Base-by-base conservation (phyloP, 2,113 vertebrate genomes). In the Tragelaphus buxtoni region DNA sequence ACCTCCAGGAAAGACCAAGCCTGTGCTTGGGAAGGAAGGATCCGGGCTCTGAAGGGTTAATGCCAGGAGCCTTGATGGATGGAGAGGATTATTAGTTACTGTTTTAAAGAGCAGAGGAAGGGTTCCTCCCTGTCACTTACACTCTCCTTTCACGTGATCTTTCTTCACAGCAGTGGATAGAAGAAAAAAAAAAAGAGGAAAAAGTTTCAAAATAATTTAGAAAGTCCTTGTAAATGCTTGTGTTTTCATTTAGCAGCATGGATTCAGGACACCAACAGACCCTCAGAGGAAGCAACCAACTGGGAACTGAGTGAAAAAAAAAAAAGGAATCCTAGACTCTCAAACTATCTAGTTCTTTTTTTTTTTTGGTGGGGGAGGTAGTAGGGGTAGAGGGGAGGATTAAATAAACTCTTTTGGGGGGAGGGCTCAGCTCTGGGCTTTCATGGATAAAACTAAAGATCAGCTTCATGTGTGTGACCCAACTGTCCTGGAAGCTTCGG, bases 221-320 rank as follows among this genome's bases (percentile, higher is more conserved):
- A 80, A 90, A 88, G 81, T 94, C 53, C 77, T 96, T 60, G 30
- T 90, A 83, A 90, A 90, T 0, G 32, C 89, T 85, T 65, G 61
- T 88, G 97, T 94, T 97, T 95, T 94, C 92, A 79, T 90, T 96
- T 94, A 90, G 51, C 88, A 77, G 95, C 91, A 32, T 18, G 47
- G 93, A 84, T 93, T 39, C 28, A 30, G 58, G 77, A n/a, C 51
- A 87, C 72, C 77, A 80, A 80, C 74, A 90, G 94, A 65, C 45
- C 94, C 72, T 95, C 9, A 47, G 83, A 63, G 81, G 83, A 39
- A 53, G 69, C 39, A 63, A 92, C 72, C 91, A 84, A 89, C 12
- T n/a, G 96, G 65, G 82, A 60, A 87, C 18, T 28, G 79, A 89
- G 83, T 93, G 82, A 63, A 28, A 24, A 80, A 94, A 87, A 93